phyloP scores from a whole-genome alignment of 2,113 vertebrate genomes.

The Notothenia coriiceps region DNA sequence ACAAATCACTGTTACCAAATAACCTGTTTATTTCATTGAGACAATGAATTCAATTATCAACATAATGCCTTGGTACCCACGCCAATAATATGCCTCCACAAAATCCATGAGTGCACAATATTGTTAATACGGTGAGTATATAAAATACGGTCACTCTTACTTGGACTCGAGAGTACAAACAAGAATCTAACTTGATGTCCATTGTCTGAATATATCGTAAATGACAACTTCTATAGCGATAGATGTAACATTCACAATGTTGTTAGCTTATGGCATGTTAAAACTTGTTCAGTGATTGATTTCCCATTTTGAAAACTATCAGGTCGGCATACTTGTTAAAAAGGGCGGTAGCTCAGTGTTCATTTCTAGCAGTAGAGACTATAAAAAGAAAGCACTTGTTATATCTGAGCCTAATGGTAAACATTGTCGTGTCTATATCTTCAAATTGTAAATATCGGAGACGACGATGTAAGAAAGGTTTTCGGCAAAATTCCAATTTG shows the following conservation, averaged over 20 bases:
- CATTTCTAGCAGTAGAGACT: conserved; percentile 80
- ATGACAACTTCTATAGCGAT: conserved; percentile 68
- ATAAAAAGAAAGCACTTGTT: conserved; percentile 79
- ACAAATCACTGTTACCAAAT: conserved; percentile 59
- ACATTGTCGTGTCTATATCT: conserved; percentile 74
- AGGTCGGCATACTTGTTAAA: conserved; percentile 72
- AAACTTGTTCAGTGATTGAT: conserved; percentile 72
- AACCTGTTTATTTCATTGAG: conserved; percentile 77
- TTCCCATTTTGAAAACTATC: conserved; percentile 71
- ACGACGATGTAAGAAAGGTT: conserved; percentile 62
- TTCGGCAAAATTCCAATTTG: conserved; percentile 64
- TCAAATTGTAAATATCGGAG: conserved; percentile 72
- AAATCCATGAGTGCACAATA: conserved; percentile 74
- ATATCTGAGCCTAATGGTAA: conserved; percentile 79
- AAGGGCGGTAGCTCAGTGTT: conserved; percentile 80
- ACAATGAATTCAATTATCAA: conserved; percentile 72
- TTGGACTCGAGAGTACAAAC: conserved; percentile 64
- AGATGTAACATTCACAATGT: conserved; percentile 73
- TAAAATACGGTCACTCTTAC: conserved; percentile 63
- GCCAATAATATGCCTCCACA: conserved; percentile 72
- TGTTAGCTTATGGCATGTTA: conserved; percentile 74
- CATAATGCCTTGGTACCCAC: conserved; percentile 77
- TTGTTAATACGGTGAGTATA: conserved; percentile 78
- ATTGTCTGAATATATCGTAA: conserved; percentile 64
- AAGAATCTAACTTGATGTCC: conserved; percentile 56